Percentiles rank a stretch among this genome's conserved stretches.
Conservation (phyloP, 2,888 invertebrate genomes). For the Helobdella robusta region DNA sequence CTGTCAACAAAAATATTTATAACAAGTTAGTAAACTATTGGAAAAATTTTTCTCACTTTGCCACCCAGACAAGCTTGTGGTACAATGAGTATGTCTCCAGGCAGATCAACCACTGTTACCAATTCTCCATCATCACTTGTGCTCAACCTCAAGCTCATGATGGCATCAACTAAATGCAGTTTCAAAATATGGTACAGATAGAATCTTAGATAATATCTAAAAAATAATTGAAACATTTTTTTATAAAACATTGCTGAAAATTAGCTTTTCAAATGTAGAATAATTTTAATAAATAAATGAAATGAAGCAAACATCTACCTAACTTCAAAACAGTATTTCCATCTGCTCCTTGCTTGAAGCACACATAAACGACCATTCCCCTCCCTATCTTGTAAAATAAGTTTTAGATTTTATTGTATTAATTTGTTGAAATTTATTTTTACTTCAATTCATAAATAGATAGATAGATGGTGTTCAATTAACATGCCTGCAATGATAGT, state of each 20-base stretch:
- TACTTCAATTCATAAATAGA: no score
- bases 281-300: not conserved
- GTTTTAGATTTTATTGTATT: no score
- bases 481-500: no score
- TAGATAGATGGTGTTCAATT: no score
- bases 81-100: conserved; percentile 50
- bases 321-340: conserved; percentile 43
- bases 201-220: not conserved
- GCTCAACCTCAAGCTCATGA: conserved; percentile 42
- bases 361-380: conserved; percentile 49
- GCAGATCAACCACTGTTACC: conserved; percentile 44
- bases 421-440: no score
- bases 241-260: not conserved
- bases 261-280: not conserved
- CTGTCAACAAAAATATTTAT: no score
- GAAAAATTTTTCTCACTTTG: conserved; percentile 29
- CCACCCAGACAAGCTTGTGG: conserved; percentile 52
- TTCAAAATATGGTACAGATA: no score
- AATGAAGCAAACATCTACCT: conserved; percentile 36
- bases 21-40: no score
- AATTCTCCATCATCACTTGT: conserved; percentile 39
- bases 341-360: conserved; percentile 48
- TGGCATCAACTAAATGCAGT: conserved; percentile 41
- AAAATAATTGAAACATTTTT: not conserved
- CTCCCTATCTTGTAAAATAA: conserved; percentile 46